Percentiles rank a stretch among this genome's conserved stretches.
Evolutionary conservation across 2,888 invertebrate genomes (phyloP).

Genomic region (Aspidapion aeneum): DNA sequence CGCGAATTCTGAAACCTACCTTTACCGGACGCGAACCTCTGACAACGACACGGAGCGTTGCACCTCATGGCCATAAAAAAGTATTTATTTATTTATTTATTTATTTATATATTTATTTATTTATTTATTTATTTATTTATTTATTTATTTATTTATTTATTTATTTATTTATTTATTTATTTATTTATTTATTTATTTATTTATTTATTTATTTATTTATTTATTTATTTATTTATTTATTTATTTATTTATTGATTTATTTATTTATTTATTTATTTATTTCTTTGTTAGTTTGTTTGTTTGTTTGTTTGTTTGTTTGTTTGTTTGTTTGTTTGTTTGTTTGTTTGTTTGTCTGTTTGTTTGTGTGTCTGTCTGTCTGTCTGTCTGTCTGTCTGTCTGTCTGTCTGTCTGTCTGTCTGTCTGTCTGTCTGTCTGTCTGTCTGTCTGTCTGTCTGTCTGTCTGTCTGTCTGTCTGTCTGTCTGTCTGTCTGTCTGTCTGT

Average conservation of each 20-base stretch:
- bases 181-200: slow-evolving; percentile 3
- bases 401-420: not conserved
- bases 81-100: slow-evolving; percentile 1
- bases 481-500: not conserved
- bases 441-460: not conserved
- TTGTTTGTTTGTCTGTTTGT: not conserved
- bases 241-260: slow-evolving; percentile 4
- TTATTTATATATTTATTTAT: slow-evolving; percentile 7
- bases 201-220: slow-evolving; percentile 4
- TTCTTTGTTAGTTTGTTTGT: not conserved
- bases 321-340: not conserved
- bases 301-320: not conserved
- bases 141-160: slow-evolving; percentile 4
- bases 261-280: slow-evolving; percentile 1
- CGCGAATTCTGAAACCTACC: no score
- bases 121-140: slow-evolving; percentile 2
- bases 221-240: slow-evolving; percentile 5
- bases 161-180: slow-evolving; percentile 5
- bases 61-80: no score
- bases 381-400: not conserved
- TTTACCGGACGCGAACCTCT: no score
- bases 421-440: not conserved
- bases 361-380: not conserved
- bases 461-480: not conserved
- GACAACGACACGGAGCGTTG: no score